A percentile compares a stretch with the other conserved stretches of the same genome.
Conservation (phyloP, 2,888 invertebrate species). For the Mimas tiliae region DNA sequence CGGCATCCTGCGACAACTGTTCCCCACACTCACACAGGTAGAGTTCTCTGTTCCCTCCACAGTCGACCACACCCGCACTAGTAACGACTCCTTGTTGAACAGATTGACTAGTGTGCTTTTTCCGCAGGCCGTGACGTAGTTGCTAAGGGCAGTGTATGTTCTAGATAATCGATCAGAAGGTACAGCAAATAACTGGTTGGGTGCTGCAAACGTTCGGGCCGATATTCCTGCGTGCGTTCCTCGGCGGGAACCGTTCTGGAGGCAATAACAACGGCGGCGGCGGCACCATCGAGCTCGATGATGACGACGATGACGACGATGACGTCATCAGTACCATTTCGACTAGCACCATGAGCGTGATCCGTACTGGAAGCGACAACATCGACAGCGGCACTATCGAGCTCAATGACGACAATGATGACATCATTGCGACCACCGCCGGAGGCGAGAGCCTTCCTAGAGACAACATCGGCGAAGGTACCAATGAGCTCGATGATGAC, state of each 20-base stretch:
- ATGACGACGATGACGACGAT: constrained; percentile 84
- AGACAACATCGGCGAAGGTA: too few relatives aligned
- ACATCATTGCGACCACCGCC: too few relatives aligned
- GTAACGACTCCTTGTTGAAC: constrained; percentile 7
- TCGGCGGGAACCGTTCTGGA: constrained; percentile 78
- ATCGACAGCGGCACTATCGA: too few relatives aligned
- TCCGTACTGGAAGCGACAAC: too few relatives aligned
- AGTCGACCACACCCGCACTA: not conserved
- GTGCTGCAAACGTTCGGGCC: constrained; percentile 91
- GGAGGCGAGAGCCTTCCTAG: too few relatives aligned
- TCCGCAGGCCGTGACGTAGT: constrained; percentile 39
- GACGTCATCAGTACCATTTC: constrained; percentile 76
- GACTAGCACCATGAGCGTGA: constrained; percentile 35
- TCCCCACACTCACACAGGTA: constrained; percentile 91
- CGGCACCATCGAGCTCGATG: constrained; percentile 81
- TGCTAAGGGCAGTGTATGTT: constrained; percentile 74
- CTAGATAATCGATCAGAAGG: constrained; percentile 90
- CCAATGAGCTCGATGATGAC: too few relatives aligned
- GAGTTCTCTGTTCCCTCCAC: constrained; percentile 32
- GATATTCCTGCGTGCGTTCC: constrained; percentile 86
- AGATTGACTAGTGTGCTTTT: constrained; percentile 32
- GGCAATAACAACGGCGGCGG: constrained; percentile 65
- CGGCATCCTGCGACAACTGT: constrained; percentile 89
- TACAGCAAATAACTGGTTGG: constrained; percentile 89
- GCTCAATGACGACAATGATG: too few relatives aligned